phyloP scores from a whole-genome alignment of 2,113 vertebrate genomes.

The Hystrix brachyura region DNA sequence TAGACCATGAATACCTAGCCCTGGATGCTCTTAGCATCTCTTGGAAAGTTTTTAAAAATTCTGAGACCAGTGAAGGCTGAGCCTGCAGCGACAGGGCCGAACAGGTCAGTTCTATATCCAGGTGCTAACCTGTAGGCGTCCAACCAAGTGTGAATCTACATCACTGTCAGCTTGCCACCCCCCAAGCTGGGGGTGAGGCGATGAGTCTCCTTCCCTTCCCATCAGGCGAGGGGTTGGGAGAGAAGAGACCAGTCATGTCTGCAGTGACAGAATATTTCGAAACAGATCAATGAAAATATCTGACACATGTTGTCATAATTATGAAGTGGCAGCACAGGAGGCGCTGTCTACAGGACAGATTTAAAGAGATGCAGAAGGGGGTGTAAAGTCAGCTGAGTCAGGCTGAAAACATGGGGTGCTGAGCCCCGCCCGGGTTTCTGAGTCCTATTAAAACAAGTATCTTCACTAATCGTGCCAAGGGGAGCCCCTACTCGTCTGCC shows the following conservation, averaged over 20 bases:
- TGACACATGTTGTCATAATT: no score
- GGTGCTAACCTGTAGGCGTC: no score
- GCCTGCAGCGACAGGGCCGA: rapidly evolving
- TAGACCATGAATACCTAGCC: neutral
- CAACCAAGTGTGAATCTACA: neutral
- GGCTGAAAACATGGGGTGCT: neutral
- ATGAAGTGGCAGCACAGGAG: neutral
- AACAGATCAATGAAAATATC: neutral
- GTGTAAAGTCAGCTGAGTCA: neutral
- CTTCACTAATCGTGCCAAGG: neutral
- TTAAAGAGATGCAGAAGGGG: neutral
- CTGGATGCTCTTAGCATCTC: neutral
- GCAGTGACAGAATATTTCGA: neutral
- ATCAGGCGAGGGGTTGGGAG: neutral
- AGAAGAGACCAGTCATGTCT: neutral
- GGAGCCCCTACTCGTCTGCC: neutral
- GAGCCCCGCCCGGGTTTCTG: no score
- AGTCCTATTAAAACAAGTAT: neutral
- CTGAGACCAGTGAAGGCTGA: neutral
- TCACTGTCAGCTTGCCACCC: neutral
- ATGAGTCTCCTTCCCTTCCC: neutral
- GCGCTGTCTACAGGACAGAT: neutral
- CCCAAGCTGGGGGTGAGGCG: neutral
- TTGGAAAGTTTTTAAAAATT: neutral
- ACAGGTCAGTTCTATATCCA: neutral